Conservation (phyloP, 2,113 vertebrate species). For the Pygoscelis antarcticus region DNA sequence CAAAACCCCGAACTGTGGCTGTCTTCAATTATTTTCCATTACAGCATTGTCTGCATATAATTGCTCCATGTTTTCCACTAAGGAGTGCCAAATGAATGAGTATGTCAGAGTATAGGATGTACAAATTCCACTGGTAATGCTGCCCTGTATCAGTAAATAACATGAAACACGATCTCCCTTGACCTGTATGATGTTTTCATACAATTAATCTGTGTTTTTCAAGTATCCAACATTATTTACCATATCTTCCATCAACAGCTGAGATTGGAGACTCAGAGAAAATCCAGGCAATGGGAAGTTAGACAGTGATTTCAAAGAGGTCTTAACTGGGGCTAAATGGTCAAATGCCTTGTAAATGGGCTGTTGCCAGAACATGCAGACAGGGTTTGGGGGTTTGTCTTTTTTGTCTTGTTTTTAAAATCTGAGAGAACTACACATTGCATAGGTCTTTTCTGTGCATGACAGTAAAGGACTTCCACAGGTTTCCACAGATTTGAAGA, state of each 20-base stretch:
- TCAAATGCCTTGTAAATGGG: not conserved
- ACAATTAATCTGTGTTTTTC: constrained; percentile 8
- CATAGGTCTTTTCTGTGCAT: not conserved
- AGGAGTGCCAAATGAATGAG: constrained; percentile 61
- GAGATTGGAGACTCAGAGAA: not conserved
- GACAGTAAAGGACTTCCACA: not conserved
- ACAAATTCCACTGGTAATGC: constrained; percentile 44
- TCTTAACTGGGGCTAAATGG: not conserved
- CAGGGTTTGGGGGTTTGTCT: not conserved
- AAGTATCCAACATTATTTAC: constrained; percentile 36
- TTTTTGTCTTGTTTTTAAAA: not conserved
- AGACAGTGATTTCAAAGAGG: not conserved
- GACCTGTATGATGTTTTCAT: not conserved
- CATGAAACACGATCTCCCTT: constrained; percentile 24
- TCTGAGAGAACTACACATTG: not conserved
- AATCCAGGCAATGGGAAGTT: constrained; percentile 9
- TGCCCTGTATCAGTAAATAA: constrained; percentile 43
- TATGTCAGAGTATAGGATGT: constrained; percentile 12
- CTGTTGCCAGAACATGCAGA: not conserved
- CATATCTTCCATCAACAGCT: not conserved
- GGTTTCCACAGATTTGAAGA: not conserved
- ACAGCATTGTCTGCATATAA: constrained; percentile 73
- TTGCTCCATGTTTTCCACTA: constrained; percentile 73
- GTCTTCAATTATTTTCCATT: constrained; percentile 74
- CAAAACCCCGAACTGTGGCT: constrained; percentile 21